phyloP scores from a whole-genome alignment of 2,797 vertebrate genomes.

The Pogoniulus pusillus region DNA sequence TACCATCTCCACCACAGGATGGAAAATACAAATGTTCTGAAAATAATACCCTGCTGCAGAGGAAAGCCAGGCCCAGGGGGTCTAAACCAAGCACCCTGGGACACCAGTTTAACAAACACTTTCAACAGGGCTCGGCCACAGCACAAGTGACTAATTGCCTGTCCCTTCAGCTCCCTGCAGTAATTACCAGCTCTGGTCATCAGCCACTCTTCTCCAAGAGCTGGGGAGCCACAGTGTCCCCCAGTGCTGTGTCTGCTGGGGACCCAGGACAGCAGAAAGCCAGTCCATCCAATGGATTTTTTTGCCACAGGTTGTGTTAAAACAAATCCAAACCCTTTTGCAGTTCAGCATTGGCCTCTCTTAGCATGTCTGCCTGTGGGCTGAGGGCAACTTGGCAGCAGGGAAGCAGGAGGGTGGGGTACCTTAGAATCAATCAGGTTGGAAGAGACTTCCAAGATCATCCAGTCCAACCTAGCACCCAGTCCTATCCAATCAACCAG shows the following conservation, averaged over 20 bases:
- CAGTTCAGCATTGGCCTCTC: background rate
- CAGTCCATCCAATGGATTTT: background rate
- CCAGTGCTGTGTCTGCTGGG: background rate
- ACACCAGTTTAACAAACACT: background rate
- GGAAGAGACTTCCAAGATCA: no score
- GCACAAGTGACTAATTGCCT: background rate
- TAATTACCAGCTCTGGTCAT: background rate
- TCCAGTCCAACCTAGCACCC: no score
- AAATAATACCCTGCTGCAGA: background rate
- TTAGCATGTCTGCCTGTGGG: background rate
- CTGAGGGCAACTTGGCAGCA: background rate
- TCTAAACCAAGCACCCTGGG: background rate
- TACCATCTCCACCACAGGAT: background rate
- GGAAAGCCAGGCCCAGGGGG: constrained; percentile 4
- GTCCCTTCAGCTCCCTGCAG: background rate
- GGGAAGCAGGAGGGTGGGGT: background rate
- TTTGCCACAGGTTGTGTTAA: background rate
- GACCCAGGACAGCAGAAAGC: background rate
- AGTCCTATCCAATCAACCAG: no score
- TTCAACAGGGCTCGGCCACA: background rate
- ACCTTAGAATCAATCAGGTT: no score
- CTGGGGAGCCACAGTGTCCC: background rate
- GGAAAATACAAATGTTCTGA: constrained; percentile 19
- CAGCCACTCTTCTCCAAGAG: rapidly evolving
- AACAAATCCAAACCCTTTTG: background rate